Percentiles rank a stretch among this genome's conserved stretches.
phyloP scores from a whole-genome alignment of 53 echinoderm and acorn worm species.

The Temnopleurus reevesii region DNA sequence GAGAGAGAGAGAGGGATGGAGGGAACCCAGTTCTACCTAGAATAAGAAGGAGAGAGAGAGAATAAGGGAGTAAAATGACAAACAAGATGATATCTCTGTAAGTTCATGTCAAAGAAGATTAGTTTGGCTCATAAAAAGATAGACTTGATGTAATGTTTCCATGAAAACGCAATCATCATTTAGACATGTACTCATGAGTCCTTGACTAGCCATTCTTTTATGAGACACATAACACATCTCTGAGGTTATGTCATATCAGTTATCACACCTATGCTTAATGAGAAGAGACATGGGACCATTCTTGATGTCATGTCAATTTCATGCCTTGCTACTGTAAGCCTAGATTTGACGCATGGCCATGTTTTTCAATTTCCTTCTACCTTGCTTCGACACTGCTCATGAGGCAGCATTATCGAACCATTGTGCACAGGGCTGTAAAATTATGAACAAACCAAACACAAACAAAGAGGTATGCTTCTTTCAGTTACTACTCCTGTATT shows the following conservation, averaged over 20 bases:
- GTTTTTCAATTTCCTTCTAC: slow-evolving; percentile 41
- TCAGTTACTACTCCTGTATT: not conserved
- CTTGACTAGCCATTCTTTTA: not conserved
- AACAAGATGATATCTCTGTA: too few species aligned
- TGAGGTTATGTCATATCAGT: not conserved
- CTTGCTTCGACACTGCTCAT: not conserved
- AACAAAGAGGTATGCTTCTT: not conserved
- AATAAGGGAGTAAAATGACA: too few species aligned
- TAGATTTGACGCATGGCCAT: slow-evolving; percentile 46
- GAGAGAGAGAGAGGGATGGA: too few species aligned
- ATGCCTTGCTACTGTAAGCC: not conserved
- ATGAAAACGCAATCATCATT: not conserved
- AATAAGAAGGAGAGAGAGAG: too few species aligned
- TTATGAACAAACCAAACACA: not conserved
- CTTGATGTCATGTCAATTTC: slow-evolving; percentile 44
- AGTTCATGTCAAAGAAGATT: too few species aligned
- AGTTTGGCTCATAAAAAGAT: too few species aligned
- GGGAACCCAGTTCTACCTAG: too few species aligned
- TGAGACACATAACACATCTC: slow-evolving; percentile 19
- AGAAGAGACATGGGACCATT: slow-evolving; percentile 19
- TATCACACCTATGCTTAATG: slow-evolving; percentile 37
- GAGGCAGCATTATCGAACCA: not conserved
- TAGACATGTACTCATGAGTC: not conserved
- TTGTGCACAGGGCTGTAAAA: not conserved
- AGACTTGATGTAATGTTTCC: slow-evolving; percentile 9